These are phyloP conservation scores for Cephus runcator DNA, from an alignment of 2,888 invertebrate genomes.

Conservation along the genomic window DNA sequence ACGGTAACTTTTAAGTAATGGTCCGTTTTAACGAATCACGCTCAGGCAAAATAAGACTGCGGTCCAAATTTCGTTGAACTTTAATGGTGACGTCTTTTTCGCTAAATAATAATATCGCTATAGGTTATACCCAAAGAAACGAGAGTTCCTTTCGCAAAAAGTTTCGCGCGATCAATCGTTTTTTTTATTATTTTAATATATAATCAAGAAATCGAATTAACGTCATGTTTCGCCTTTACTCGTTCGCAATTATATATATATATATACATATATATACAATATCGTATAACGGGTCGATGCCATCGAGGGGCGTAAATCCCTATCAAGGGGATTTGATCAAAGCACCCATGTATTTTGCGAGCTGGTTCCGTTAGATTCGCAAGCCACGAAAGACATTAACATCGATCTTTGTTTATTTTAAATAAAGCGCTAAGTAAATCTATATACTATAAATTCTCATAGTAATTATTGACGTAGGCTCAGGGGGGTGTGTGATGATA, in stretches of 20 bases:
- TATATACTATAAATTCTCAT: background rate
- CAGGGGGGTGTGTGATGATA: background rate
- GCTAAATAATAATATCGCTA: no score
- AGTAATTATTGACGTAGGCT: background rate
- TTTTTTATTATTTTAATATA: constrained; percentile 20
- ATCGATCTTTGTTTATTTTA: constrained; percentile 13
- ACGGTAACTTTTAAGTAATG: no score
- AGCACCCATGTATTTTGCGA: background rate
- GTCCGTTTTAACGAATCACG: no score
- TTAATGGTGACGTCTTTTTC: no score
- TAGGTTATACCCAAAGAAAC: no score
- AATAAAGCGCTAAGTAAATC: constrained; percentile 9
- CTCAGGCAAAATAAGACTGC: no score
- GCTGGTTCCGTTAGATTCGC: constrained; percentile 2
- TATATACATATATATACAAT: background rate
- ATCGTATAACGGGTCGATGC: no score
- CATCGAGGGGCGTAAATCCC: no score
- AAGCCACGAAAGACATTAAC: constrained; percentile 2
- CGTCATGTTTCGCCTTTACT: background rate
- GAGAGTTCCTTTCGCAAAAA: no score
- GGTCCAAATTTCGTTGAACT: no score
- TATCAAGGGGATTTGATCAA: no score
- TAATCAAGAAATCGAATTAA: constrained; percentile 10
- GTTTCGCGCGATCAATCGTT: constrained; percentile 14
- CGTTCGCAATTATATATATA: background rate